Conservation (phyloP, 2,888 invertebrate species). For the Aporophyla nigra region DNA sequence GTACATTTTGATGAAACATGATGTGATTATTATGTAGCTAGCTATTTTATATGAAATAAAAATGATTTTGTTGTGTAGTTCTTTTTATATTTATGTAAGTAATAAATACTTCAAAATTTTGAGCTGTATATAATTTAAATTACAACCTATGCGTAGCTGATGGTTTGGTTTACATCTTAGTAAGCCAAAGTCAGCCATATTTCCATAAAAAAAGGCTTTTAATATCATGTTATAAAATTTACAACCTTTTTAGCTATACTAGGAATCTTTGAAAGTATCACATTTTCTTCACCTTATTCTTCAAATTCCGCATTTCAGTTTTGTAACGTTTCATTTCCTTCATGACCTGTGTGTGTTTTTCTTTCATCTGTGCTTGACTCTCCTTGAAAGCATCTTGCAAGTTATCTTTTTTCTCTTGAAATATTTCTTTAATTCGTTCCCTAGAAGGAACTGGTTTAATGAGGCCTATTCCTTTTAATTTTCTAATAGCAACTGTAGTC, state of each 20-base stretch:
- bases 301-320: constrained; percentile 87
- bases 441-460: constrained; percentile 95
- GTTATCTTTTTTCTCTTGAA: constrained; percentile 91
- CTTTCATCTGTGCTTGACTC: constrained; percentile 85
- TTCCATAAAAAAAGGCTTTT: constrained; percentile 5
- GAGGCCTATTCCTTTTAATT: constrained; percentile 94
- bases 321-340: constrained; percentile 89
- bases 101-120: constrained; percentile 80
- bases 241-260: constrained; percentile 6
- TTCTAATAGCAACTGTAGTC: constrained; percentile 96
- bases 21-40: constrained; percentile 83
- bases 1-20: constrained; percentile 86
- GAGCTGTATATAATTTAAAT: constrained; percentile 60
- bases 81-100: constrained; percentile 81
- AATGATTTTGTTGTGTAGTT: constrained; percentile 76
- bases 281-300: constrained; percentile 87
- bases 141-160: constrained; percentile 7
- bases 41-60: constrained; percentile 74
- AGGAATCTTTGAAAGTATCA: constrained; percentile 60
- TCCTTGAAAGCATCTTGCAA: constrained; percentile 92
- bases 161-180: constrained; percentile 11
- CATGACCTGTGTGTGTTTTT: constrained; percentile 86
- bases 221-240: neutral
- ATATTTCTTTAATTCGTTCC: constrained; percentile 92
- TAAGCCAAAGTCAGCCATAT: neutral